Conservation (phyloP, 2,797 vertebrate genomes). For the Oryzias sinensis region DNA sequence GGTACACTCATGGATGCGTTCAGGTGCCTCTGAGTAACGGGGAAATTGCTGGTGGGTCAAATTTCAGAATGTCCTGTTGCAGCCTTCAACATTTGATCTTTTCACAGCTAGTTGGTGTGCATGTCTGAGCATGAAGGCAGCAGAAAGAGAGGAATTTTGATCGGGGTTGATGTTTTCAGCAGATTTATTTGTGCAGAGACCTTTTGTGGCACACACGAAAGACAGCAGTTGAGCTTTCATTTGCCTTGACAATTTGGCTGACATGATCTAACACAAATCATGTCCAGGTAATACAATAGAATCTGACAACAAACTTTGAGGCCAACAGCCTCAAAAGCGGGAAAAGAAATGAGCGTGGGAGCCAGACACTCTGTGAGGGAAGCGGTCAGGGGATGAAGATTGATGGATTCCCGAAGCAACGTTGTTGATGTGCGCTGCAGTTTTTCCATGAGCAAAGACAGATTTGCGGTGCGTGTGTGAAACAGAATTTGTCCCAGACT, state of each 20-base stretch:
- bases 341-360: slow-evolving; percentile 55
- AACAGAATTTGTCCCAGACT: slow-evolving; percentile 72
- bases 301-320: slow-evolving; percentile 29
- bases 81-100: slow-evolving; percentile 59
- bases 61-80: slow-evolving; percentile 60
- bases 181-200: slow-evolving; percentile 24
- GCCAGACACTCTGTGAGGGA: slow-evolving; percentile 53
- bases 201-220: slow-evolving; percentile 13
- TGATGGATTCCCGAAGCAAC: slow-evolving; percentile 59
- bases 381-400: slow-evolving; percentile 49
- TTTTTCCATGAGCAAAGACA: slow-evolving; percentile 70
- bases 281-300: slow-evolving; percentile 31
- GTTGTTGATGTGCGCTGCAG: slow-evolving; percentile 54
- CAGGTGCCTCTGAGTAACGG: slow-evolving; percentile 45
- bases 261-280: slow-evolving; percentile 25
- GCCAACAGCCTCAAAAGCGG: slow-evolving; percentile 20
- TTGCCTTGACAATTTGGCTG: slow-evolving; percentile 10
- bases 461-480: slow-evolving; percentile 61
- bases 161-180: slow-evolving; percentile 32
- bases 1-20: slow-evolving; percentile 50
- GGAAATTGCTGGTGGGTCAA: slow-evolving; percentile 53
- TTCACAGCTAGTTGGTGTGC: slow-evolving; percentile 17
- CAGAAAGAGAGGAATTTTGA: slow-evolving; percentile 43
- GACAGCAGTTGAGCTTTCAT: slow-evolving; percentile 1
- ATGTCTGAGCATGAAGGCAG: slow-evolving; percentile 50